Percentiles rank a stretch among this genome's conserved stretches.
phyloP scores from a whole-genome alignment of 2,797 vertebrate genomes.

The Crax fasciolata region DNA sequence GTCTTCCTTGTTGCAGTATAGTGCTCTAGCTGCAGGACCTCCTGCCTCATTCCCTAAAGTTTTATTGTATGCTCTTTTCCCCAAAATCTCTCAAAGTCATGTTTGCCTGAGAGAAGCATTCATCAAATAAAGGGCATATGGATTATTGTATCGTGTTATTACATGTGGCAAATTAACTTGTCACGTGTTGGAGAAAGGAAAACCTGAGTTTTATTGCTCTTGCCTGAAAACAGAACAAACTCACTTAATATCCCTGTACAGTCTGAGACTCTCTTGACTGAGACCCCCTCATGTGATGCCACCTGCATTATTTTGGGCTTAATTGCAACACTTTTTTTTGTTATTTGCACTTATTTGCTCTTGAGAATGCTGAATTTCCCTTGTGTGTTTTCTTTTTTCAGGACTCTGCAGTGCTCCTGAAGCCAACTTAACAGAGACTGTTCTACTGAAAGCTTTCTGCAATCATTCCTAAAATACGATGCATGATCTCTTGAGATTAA shows the following conservation, averaged over 20 bases:
- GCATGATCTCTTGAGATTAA: slow-evolving; percentile 72
- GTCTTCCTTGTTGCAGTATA: background rate
- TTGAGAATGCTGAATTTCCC: slow-evolving; percentile 16
- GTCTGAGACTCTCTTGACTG: slow-evolving; percentile 12
- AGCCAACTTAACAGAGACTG: slow-evolving; percentile 23
- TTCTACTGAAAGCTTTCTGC: slow-evolving; percentile 61
- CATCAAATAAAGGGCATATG: background rate
- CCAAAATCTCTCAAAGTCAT: background rate
- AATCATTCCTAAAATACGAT: slow-evolving; percentile 27
- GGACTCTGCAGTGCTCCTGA: slow-evolving; percentile 8
- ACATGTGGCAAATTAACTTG: slow-evolving; percentile 42
- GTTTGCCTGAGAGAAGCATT: background rate
- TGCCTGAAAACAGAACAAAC: slow-evolving; percentile 28
- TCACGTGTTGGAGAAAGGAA: background rate
- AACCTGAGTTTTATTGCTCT: background rate
- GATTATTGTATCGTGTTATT: slow-evolving; percentile 8
- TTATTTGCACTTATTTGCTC: slow-evolving; percentile 41
- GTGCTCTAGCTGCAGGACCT: background rate
- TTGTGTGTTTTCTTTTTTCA: slow-evolving; percentile 30
- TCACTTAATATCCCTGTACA: slow-evolving; percentile 2
- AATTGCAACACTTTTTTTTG: slow-evolving; percentile 50
- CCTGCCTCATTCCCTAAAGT: background rate
- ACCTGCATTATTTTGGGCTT: slow-evolving; percentile 50
- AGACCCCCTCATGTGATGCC: slow-evolving; percentile 24
- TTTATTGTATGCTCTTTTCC: background rate